phyloP scores from a whole-genome alignment of 2,888 invertebrate genomes.

The Eristalis pertinax region DNA sequence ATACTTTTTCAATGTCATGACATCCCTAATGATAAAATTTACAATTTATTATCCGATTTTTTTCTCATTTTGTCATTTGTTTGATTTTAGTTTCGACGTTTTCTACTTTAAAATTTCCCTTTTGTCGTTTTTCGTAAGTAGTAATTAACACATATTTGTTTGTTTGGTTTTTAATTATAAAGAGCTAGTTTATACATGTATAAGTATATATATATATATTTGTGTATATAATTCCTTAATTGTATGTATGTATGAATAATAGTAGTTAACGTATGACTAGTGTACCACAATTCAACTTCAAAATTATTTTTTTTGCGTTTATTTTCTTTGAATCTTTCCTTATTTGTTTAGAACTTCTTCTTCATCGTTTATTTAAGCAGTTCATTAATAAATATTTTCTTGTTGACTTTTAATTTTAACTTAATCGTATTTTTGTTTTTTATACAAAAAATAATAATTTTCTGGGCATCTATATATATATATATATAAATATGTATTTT shows the following conservation, averaged over 20 bases:
- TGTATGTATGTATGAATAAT: slow-evolving; percentile 25
- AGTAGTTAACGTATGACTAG: slow-evolving; percentile 52
- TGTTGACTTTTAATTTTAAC: not conserved
- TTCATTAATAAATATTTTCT: not conserved
- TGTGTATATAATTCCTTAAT: slow-evolving; percentile 21
- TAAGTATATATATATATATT: slow-evolving; percentile 30
- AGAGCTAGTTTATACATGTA: slow-evolving; percentile 26
- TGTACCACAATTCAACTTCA: slow-evolving; percentile 26
- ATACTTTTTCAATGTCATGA: slow-evolving; percentile 14
- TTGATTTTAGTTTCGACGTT: slow-evolving; percentile 27
- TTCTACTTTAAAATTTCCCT: slow-evolving; percentile 18
- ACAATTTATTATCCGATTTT: slow-evolving; percentile 17
- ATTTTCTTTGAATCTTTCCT: not conserved
- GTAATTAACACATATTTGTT: slow-evolving; percentile 31
- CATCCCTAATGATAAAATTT: slow-evolving; percentile 24
- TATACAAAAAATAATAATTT: slow-evolving; percentile 32
- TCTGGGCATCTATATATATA: slow-evolving; percentile 6
- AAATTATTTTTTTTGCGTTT: slow-evolving; percentile 7
- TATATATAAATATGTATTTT: slow-evolving; percentile 3
- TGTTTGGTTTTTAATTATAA: slow-evolving; percentile 21
- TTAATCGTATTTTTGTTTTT: slow-evolving; percentile 3
- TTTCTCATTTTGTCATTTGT: slow-evolving; percentile 20
- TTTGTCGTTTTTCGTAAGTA: slow-evolving; percentile 1
- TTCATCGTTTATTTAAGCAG: not conserved
- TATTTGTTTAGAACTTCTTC: not conserved